Conservation (phyloP, 2,888 invertebrate genomes). For the Ichneumon xanthorius region DNA sequence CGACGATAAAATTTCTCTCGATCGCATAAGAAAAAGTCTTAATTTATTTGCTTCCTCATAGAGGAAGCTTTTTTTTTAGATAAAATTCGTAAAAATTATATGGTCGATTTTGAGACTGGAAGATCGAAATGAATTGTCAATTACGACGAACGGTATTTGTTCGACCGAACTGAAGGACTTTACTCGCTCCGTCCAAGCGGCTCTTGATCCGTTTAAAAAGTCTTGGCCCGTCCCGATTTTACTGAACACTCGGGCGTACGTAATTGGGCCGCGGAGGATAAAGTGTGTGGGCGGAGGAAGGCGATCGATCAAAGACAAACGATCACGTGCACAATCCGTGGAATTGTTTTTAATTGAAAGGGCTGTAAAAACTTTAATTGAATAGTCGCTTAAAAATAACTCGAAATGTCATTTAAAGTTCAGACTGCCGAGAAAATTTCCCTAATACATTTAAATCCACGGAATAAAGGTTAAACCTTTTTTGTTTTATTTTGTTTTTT, state of each 20-base stretch:
- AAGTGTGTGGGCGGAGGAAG: neutral
- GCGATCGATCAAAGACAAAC: constrained; percentile 13
- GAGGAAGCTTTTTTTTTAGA: neutral
- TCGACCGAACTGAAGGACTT: constrained; percentile 7
- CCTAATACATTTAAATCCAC: too few relatives aligned
- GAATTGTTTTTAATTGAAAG: neutral
- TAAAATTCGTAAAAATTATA: neutral
- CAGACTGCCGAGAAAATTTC: too few relatives aligned
- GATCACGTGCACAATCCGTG: neutral
- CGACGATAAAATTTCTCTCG: neutral
- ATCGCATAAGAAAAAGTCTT: neutral
- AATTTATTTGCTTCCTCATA: too few relatives aligned
- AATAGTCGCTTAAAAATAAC: too few relatives aligned
- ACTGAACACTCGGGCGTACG: constrained; percentile 6
- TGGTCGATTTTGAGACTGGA: neutral
- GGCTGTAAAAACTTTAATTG: neutral
- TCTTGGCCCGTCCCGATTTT: neutral
- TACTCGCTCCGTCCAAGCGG: constrained; percentile 4
- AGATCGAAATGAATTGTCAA: neutral
- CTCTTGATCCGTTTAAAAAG: constrained; percentile 5
- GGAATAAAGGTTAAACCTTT: too few relatives aligned
- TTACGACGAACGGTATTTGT: neutral
- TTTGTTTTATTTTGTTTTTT: too few relatives aligned
- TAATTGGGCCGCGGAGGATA: constrained; percentile 17
- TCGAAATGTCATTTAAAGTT: too few relatives aligned